Conservation (phyloP, 2,888 invertebrate genomes). For the Phortica magna region DNA sequence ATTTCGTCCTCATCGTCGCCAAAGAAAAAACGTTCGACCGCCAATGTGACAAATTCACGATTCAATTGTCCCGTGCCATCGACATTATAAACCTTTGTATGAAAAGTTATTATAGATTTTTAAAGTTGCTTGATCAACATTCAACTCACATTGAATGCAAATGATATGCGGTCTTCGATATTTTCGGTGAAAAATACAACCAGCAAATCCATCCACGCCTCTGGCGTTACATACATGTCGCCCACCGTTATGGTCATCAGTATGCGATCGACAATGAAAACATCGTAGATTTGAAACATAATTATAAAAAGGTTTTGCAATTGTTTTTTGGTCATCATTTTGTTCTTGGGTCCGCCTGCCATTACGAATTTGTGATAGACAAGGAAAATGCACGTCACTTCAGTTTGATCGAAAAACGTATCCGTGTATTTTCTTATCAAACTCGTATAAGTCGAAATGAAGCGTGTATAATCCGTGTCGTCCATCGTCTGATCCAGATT, state of each 20-base stretch:
- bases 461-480: slow-evolving; percentile 82
- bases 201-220: slow-evolving; percentile 84
- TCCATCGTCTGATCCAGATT: slow-evolving; percentile 81
- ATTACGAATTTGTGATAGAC: slow-evolving; percentile 79
- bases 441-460: slow-evolving; percentile 81
- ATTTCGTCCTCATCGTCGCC: slow-evolving; percentile 83
- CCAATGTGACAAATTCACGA: slow-evolving; percentile 82
- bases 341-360: slow-evolving; percentile 74
- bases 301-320: slow-evolving; percentile 82
- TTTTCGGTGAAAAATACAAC: slow-evolving; percentile 84
- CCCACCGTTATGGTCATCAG: slow-evolving; percentile 81
- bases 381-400: slow-evolving; percentile 80
- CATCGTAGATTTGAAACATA: slow-evolving; percentile 85
- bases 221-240: slow-evolving; percentile 73
- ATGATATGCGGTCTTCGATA: slow-evolving; percentile 83
- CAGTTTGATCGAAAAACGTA: slow-evolving; percentile 80
- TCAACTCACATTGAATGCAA: slow-evolving; percentile 80
- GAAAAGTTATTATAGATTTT: neutral
- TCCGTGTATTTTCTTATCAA: slow-evolving; percentile 80
- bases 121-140: neutral
- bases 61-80: slow-evolving; percentile 82
- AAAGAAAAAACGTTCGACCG: slow-evolving; percentile 75
- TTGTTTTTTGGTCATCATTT: slow-evolving; percentile 78
- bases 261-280: slow-evolving; percentile 82
- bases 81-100: slow-evolving; percentile 80